Base-by-base conservation (phyloP, 2,113 vertebrate genomes). In the Epinephelus fuscoguttatus region DNA sequence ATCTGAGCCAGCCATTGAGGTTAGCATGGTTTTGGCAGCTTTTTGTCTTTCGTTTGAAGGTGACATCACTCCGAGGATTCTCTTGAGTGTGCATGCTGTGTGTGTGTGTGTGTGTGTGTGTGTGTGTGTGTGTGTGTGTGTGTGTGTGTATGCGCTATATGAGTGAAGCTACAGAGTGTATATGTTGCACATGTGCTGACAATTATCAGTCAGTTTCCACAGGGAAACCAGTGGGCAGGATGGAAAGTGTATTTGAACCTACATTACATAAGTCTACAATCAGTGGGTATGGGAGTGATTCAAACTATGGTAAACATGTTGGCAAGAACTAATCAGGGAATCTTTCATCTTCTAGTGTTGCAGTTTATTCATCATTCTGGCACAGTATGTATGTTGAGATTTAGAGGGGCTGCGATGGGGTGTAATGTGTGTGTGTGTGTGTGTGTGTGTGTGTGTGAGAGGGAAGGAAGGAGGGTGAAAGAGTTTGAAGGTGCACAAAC, bases 261-360 rank as follows among this genome's bases (percentile, higher is more conserved):
- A 63, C 76, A 49, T 92, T 93, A 84, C 80, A 90, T 86, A 89
- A 90, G 78, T 93, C 63, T 50, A 87, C 90, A 91, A 91, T 92
- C 91, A 85, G 66, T 9, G 87, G 75, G 75, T 84, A 78, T 91
- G 89, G 82, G 81, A 84, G 88, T 88, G 85, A 90, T 93, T 94
- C 82, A 91, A 85, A 85, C 55, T 89, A 89, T 73, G 83, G 87
- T 89, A 88, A 94, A 93, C 84, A 92, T 62, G 83, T 87, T 91
- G 87, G 85, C 85, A 89, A 49, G 67, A 70, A 82, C 86, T 89
- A 93, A 87, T 91, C 92, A 91, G 78, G 56, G 79, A 52, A 82
- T 90, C 90, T 91, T 94, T 91, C 87, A 91, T 91, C 85, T 88
- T 74, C 74, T 85, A 33, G 42, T 81, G 80, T 91, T 84, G 74